Evolutionary conservation across 2,797 vertebrate species (phyloP), one percentile per base, ranked within the genome.

Genomic region (Anguilla pacifica): DNA sequence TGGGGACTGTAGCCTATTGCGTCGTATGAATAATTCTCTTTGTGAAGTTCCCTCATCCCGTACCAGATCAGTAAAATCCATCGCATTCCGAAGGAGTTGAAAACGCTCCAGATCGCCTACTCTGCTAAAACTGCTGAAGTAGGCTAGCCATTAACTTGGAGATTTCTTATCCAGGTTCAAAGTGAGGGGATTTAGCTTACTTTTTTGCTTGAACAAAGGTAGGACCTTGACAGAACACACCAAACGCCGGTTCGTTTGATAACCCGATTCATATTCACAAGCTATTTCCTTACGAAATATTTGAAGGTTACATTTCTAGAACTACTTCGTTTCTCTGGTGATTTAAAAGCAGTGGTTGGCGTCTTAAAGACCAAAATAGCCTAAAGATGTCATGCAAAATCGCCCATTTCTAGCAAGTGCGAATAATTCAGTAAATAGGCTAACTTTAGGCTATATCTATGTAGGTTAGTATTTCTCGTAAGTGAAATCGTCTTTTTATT

Each of bases 1-100:
- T 59, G 31, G 84, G 64, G 11, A 70, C 67, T 3, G 28, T 53
- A 13, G 17, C 57, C 39, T 43, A 43, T 43, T 43, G 15, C 83
- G 77, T 64, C 77, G 59, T 86, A 49, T 59, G 6, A 55, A 46
- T 72, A 17, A 17, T 53, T 13, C 74, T 85, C 46, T 22, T 74
- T 53, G 22, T 84, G 53, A 89, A 89, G 85, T 89, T 89, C 35
- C 39, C 57, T 70, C 61, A 19, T 64, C 84, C 22, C 49, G 49
- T 49, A 61, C 22, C n/a, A 57, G 59, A 88, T 83, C 39, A 55
- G 49, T 55, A n/a, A 31, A 11, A 46, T 28, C 53, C 4, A 35
- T 61, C 61, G 10, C 15, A n/a, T 51, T 31, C 43, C 39, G 22
- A 83, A 67, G 39, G 86, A 86, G 85, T 70, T 88, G n/a, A 59